phyloP scores from a whole-genome alignment of 2,797 vertebrate species.

The Cirrhinus mrigala region DNA sequence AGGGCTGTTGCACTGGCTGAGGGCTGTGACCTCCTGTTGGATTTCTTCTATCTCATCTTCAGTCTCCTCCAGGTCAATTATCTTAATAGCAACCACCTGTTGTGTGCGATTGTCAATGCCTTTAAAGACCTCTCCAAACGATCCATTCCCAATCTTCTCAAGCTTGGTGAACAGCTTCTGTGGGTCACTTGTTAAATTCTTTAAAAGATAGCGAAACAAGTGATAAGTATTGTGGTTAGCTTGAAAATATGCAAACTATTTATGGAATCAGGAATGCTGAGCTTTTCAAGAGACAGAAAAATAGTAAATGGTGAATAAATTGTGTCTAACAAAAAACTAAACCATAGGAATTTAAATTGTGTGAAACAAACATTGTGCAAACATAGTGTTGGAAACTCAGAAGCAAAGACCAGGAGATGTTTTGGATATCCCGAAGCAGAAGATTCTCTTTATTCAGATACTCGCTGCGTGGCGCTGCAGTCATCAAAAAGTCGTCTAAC shows the following conservation, averaged over 20 bases:
- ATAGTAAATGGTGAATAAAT: too few relatives aligned
- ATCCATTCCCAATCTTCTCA: conserved; percentile 97
- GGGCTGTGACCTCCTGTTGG: conserved; percentile 97
- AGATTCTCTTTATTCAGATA: too few relatives aligned
- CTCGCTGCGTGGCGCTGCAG: too few relatives aligned
- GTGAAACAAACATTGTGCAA: too few relatives aligned
- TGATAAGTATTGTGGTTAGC: not conserved
- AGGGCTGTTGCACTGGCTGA: conserved; percentile 99
- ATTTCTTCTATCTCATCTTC: conserved; percentile 99
- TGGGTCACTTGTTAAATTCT: conserved; percentile 92
- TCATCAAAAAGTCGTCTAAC: too few relatives aligned
- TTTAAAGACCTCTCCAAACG: conserved; percentile 98
- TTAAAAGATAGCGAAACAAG: conserved; percentile 33
- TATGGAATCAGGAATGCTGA: too few relatives aligned
- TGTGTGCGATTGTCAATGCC: conserved; percentile 98
- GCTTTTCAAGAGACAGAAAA: too few relatives aligned
- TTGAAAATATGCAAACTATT: not conserved
- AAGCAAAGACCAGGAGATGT: too few relatives aligned
- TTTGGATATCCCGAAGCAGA: too few relatives aligned
- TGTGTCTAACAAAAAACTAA: too few relatives aligned
- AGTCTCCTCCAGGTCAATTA: conserved; percentile 97
- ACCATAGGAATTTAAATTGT: too few relatives aligned
- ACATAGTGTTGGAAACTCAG: too few relatives aligned
- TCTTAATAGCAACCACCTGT: conserved; percentile 98
- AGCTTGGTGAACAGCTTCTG: conserved; percentile 95